Percentiles rank a stretch among this genome's conserved stretches.
Evolutionary conservation across 2,797 vertebrate species (phyloP).

Genomic region (Anolis apletophallus): DNA sequence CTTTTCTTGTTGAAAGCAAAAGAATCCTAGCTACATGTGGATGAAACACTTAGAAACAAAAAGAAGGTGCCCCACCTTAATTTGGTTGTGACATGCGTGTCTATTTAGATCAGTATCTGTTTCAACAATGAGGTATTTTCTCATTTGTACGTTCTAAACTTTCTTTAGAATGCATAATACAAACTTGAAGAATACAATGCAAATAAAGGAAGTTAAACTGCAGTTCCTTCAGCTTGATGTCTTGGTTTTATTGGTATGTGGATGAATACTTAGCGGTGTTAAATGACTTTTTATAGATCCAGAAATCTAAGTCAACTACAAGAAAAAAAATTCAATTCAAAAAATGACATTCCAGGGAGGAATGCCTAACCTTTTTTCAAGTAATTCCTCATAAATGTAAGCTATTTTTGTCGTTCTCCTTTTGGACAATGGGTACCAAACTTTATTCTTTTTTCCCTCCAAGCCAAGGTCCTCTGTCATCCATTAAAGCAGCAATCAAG

Average conservation of each 20-base stretch:
- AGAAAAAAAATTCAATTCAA: no score
- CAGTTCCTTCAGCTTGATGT: background rate
- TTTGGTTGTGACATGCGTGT: background rate
- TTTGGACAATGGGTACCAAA: conserved; percentile 45
- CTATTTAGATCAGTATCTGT: background rate
- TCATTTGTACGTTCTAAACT: no score
- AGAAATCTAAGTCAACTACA: conserved; percentile 35
- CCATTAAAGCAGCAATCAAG: conserved; percentile 92
- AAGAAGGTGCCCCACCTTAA: no score
- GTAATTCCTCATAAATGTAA: conserved; percentile 31
- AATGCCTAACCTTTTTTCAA: background rate
- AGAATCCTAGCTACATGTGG: background rate
- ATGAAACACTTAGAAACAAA: background rate
- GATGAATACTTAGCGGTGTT: conserved; percentile 31
- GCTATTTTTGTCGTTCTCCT: conserved; percentile 33
- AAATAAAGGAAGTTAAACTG: conserved; percentile 25
- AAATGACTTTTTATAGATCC: conserved; percentile 52
- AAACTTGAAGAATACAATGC: conserved; percentile 8
- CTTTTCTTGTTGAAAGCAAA: background rate
- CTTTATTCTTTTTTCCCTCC: conserved; percentile 61
- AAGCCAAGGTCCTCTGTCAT: conserved; percentile 91
- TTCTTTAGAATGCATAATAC: background rate
- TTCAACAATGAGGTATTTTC: background rate
- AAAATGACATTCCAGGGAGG: no score
- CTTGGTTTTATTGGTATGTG: conserved; percentile 58